Percentiles rank a stretch among this genome's conserved stretches.
Conservation (phyloP, 2,797 vertebrate genomes). For the Alcedo quadribrachys region DNA sequence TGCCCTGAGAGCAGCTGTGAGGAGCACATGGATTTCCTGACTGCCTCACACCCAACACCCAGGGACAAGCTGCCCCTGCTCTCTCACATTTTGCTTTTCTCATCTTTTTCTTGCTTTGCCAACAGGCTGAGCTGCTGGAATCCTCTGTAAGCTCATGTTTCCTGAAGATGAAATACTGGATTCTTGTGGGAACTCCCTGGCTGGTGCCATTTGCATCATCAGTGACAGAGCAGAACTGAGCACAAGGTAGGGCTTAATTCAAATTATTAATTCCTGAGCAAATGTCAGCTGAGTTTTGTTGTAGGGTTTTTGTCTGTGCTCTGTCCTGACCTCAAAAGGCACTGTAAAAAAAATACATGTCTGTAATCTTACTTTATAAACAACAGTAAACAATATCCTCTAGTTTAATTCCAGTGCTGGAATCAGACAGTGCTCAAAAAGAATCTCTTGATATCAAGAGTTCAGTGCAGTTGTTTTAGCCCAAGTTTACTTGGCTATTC, state of each 20-base stretch:
- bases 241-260: constrained; percentile 5
- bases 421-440: not conserved
- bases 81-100: not conserved
- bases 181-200: not conserved
- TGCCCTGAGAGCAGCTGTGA: not conserved
- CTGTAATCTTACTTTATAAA: not conserved
- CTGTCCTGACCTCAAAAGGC: not conserved
- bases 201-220: not conserved
- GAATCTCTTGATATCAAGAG: not conserved
- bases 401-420: not conserved
- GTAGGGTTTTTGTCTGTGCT: not conserved
- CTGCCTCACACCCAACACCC: not conserved
- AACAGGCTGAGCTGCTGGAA: not conserved
- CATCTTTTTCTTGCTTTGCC: not conserved
- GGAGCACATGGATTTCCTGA: not conserved
- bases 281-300: constrained; percentile 27
- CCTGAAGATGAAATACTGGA: not conserved
- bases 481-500: not conserved
- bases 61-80: not conserved
- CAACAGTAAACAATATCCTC: not conserved
- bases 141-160: not conserved
- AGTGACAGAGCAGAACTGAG: constrained; percentile 6
- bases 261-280: not conserved
- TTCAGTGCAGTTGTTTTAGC: not conserved
- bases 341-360: not conserved